Base-by-base conservation (phyloP, 2,113 vertebrate species). In the Hyaena hyaena region DNA sequence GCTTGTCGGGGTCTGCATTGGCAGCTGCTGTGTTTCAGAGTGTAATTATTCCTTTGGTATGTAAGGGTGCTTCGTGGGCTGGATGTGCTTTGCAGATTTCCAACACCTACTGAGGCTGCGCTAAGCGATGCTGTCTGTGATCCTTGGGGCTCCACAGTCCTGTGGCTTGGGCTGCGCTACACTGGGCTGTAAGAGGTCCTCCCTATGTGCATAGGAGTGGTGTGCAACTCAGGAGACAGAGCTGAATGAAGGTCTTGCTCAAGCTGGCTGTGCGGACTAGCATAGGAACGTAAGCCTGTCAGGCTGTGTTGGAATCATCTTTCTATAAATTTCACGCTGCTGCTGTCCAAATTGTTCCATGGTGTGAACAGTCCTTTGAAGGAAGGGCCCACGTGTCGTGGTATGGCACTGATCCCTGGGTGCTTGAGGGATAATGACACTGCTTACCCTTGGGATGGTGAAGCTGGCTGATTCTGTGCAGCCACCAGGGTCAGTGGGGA, bases 31-130 rank as follows among this genome's bases (percentile, higher is more conserved):
- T 97, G 98, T 99, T 99, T 50, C 97, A 99, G 98, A 97, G 98
- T 98, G 65, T 99, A 99, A 98, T 99, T 99, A 98, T 98, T 99
- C 99, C 99, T 99, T 99, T 99, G 99, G 99, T 99, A 99, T 95
- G 99, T 99, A 98, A 99, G 99, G 66, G 99, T 99, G 98, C 99
- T 99, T 76, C 99, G 99, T 98, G 99, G 99, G 98, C 99, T 99
- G 98, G 99, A 99, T 2, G 99, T 99, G 95, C 99, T 99, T 98
- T 99, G 99, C 74, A 99, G 99, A 98, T 99, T 99, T 82, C 99
- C 99, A 80, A 99, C 98, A 98, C 99, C 99, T 99, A 98, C 50
- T 99, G 99, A 99, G 43, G 99, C 97, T 26, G 98, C 98, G 96
- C 99, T 99, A 97, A 99, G 99, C 55, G 99, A 81, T 0, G 99